A percentile compares a stretch with the other conserved stretches of the same genome.
These are phyloP conservation scores for Parazoanthus darwini DNA, from an alignment of 92 coral and sea anemone genomes.

Conservation along the genomic window DNA sequence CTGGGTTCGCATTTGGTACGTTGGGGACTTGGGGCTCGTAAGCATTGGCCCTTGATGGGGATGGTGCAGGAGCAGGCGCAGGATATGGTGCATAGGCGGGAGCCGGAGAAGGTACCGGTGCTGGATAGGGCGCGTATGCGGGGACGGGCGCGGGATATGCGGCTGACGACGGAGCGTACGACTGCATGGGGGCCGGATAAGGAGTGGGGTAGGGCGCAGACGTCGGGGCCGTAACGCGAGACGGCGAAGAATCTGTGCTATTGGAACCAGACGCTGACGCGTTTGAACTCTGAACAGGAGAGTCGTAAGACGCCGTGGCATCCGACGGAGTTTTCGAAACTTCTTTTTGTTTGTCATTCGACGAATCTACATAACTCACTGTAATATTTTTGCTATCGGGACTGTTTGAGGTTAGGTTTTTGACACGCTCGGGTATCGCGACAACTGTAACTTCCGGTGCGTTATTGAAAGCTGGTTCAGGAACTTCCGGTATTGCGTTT, in stretches of 20 bases:
- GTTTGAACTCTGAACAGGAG: not conserved
- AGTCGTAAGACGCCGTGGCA: not conserved
- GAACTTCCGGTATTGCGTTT: slow-evolving; percentile 21
- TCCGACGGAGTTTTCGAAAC: not conserved
- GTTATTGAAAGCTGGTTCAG: not conserved
- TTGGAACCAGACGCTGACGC: slow-evolving; percentile 17
- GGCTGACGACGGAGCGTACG: slow-evolving; percentile 42
- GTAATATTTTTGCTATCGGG: slow-evolving; percentile 23
- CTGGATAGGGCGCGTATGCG: slow-evolving; percentile 56
- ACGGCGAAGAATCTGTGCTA: slow-evolving; percentile 41
- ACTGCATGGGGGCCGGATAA: slow-evolving; percentile 40
- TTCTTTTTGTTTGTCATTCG: slow-evolving; percentile 28
- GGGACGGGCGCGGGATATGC: slow-evolving; percentile 54
- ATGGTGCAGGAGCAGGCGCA: slow-evolving; percentile 60
- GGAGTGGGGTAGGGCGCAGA: slow-evolving; percentile 46
- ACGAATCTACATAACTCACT: slow-evolving; percentile 37
- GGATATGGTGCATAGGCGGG: slow-evolving; percentile 66
- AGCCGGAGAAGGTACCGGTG: slow-evolving; percentile 46
- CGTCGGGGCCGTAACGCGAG: slow-evolving; percentile 40
- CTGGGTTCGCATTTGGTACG: slow-evolving; percentile 26
- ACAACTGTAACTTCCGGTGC: slow-evolving; percentile 6
- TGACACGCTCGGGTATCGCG: slow-evolving; percentile 30
- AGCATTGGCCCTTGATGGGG: slow-evolving; percentile 42
- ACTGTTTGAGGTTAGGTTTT: slow-evolving; percentile 3
- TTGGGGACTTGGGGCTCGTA: slow-evolving; percentile 14